Percentiles rank a stretch among this genome's conserved stretches.
Conservation (phyloP, 1,140 invertebrate genomes). For the Calephelis virginiensis region DNA sequence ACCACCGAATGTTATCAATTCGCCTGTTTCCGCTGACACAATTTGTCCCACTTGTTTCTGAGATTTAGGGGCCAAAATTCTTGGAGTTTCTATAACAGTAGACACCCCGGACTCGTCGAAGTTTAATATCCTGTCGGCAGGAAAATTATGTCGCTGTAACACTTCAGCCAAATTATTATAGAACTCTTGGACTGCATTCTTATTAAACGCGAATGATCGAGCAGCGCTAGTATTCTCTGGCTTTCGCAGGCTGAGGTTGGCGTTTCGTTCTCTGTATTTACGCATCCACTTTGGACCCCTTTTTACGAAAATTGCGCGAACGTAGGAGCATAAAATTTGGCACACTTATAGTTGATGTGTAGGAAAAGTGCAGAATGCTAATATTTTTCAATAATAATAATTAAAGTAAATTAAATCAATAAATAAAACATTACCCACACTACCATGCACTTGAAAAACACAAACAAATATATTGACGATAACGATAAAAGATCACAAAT, state of each 20-base stretch:
- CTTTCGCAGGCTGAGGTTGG: constrained; percentile 47
- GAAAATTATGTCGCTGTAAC: constrained; percentile 42
- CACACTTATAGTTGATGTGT: no score
- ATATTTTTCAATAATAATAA: no score
- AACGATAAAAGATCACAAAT: no score
- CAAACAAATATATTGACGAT: no score
- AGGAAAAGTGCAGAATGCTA: no score
- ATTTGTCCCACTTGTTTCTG: constrained; percentile 10
- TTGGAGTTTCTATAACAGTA: constrained; percentile 47
- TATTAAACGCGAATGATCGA: constrained; percentile 35
- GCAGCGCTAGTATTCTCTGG: constrained; percentile 59
- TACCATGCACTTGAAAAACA: no score
- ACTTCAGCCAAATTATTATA: constrained; percentile 24
- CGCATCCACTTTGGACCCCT: not conserved
- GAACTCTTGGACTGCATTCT: constrained; percentile 30
- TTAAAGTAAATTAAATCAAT: no score
- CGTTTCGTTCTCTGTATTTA: constrained; percentile 3
- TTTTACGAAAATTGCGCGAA: no score
- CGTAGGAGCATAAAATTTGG: no score
- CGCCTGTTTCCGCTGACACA: constrained; percentile 53
- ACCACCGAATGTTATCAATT: constrained; percentile 50
- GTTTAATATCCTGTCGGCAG: constrained; percentile 63
- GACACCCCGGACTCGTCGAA: constrained; percentile 72
- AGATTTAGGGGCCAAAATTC: constrained; percentile 34
- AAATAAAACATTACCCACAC: no score